A percentile compares a stretch with the other conserved stretches of the same genome.
Evolutionary conservation across 1,140 invertebrate species (phyloP).

Genomic region (Drosophila sturtevanti): DNA sequence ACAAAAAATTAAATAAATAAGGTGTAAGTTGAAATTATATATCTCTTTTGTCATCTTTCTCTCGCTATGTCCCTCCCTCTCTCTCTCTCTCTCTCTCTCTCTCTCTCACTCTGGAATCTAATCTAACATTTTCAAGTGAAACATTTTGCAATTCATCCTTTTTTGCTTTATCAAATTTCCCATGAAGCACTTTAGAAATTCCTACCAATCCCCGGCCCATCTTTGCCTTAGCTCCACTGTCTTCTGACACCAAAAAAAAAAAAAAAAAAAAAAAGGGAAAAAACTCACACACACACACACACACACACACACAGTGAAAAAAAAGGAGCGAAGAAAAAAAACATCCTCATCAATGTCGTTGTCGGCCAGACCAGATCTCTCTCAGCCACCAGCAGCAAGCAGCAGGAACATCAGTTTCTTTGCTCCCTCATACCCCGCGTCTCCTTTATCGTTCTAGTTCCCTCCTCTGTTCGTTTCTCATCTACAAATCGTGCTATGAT

Average conservation of each 20-base stretch:
- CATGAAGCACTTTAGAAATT: neutral
- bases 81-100: too few species aligned
- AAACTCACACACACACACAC: too few species aligned
- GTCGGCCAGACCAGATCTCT: constrained; percentile 54
- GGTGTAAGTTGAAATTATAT: too few species aligned
- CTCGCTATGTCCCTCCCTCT: too few species aligned
- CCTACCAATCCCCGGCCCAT: neutral
- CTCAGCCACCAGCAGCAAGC: neutral
- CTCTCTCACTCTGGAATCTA: too few species aligned
- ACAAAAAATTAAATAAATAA: too few species aligned
- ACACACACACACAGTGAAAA: too few species aligned
- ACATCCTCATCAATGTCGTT: constrained; percentile 77
- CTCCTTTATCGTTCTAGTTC: neutral
- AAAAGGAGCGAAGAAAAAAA: constrained; percentile 3
- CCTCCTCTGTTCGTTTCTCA: constrained; percentile 29
- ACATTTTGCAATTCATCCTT: constrained; percentile 5
- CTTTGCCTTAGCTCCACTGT: constrained; percentile 50
- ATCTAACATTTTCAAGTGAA: neutral
- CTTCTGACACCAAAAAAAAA: constrained; percentile 16
- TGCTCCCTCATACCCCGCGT: neutral
- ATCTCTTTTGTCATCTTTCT: too few species aligned
- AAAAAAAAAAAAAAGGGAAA: too few species aligned
- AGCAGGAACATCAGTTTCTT: constrained; percentile 12
- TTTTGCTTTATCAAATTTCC: neutral
- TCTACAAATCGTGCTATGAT: constrained; percentile 77